phyloP scores from a whole-genome alignment of 2,113 vertebrate species.

The Poeciliopsis retropinna region DNA sequence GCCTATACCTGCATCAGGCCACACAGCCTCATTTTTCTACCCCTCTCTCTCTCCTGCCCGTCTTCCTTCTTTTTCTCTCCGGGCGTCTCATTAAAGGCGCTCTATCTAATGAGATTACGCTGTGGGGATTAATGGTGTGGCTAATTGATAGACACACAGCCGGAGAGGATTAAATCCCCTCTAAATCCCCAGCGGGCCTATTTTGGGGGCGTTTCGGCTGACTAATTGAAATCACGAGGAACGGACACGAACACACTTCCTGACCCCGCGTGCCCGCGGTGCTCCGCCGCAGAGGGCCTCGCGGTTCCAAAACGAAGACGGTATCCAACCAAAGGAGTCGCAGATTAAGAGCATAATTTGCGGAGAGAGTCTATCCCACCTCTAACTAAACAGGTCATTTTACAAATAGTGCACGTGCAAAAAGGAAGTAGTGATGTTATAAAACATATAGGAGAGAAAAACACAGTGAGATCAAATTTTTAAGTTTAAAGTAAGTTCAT shows the following conservation, averaged over 20 bases:
- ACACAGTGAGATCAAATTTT: neutral
- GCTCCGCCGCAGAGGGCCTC: constrained; percentile 11
- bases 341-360: constrained; percentile 41
- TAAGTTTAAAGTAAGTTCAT: neutral
- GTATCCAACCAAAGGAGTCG: constrained; percentile 42
- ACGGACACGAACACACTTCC: constrained; percentile 67
- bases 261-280: constrained; percentile 52
- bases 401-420: constrained; percentile 1
- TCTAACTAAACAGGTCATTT: constrained; percentile 17
- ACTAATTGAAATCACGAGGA: constrained; percentile 78
- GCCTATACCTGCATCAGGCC: constrained; percentile 64
- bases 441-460: constrained; percentile 12
- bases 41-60: constrained; percentile 9
- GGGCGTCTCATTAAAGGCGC: constrained; percentile 79
- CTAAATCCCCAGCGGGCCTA: constrained; percentile 71
- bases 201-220: constrained; percentile 65
- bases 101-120: constrained; percentile 82
- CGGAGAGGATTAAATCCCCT: constrained; percentile 77
- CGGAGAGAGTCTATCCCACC: constrained; percentile 8
- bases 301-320: constrained; percentile 35
- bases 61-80: constrained; percentile 55
- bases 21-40: constrained; percentile 58
- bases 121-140: constrained; percentile 81
- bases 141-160: constrained; percentile 83
- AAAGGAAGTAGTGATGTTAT: constrained; percentile 15